These are phyloP conservation scores for Gonioctena quinquepunctata DNA, from an alignment of 1,140 invertebrate species.

Conservation along the genomic window DNA sequence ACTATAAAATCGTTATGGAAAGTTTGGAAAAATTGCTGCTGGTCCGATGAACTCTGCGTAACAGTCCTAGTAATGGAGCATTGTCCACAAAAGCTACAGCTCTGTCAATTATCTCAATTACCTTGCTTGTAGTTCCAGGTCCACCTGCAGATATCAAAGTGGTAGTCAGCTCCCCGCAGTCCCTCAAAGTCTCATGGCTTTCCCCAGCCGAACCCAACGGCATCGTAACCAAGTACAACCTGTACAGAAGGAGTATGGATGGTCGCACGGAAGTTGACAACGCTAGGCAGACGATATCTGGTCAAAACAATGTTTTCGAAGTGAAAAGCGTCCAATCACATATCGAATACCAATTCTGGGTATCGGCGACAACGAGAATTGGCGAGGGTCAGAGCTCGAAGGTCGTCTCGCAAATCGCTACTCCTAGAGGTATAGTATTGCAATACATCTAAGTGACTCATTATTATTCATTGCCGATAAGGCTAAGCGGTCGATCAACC, in stretches of 20 bases:
- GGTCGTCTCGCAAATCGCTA: constrained; percentile 67
- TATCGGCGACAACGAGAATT: constrained; percentile 74
- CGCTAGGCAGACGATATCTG: constrained; percentile 66
- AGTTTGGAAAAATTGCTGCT: too few species aligned
- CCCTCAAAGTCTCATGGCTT: constrained; percentile 80
- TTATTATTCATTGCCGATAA: too few species aligned
- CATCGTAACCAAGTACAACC: constrained; percentile 76
- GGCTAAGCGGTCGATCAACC: too few species aligned
- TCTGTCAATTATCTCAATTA: neutral
- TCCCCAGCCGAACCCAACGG: constrained; percentile 78
- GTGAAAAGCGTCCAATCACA: constrained; percentile 72
- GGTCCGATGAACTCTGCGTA: too few species aligned
- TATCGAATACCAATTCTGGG: constrained; percentile 82
- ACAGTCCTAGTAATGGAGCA: too few species aligned
- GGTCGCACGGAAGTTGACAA: constrained; percentile 71
- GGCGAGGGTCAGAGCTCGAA: constrained; percentile 76
- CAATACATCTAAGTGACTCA: too few species aligned
- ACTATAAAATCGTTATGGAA: constrained; percentile 18
- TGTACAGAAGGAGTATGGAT: constrained; percentile 72
- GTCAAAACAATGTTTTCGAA: constrained; percentile 68
- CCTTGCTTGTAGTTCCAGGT: constrained; percentile 68
- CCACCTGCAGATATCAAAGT: constrained; percentile 81
- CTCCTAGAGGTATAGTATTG: constrained; percentile 56
- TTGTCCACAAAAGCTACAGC: too few species aligned
- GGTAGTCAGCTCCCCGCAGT: constrained; percentile 72